Evolutionary conservation across 2,888 invertebrate species (phyloP).

Genomic region (Eupithecia abbreviata): DNA sequence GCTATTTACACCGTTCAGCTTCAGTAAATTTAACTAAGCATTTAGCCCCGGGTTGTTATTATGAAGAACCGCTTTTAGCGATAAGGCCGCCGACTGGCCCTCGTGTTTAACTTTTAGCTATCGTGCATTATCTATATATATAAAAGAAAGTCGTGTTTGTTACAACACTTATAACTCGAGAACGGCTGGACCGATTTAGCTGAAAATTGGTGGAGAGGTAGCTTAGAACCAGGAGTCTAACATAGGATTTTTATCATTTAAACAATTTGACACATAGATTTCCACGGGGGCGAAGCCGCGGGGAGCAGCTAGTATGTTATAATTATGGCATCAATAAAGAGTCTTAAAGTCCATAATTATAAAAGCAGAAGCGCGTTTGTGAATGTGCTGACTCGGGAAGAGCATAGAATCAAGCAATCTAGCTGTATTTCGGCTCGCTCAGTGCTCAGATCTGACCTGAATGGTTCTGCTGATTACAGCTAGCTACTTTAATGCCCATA

Average conservation of each 20-base stretch:
- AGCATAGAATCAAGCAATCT: background rate
- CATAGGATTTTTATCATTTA: no score
- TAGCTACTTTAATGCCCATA: background rate
- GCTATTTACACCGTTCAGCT: background rate
- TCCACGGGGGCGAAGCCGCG: no score
- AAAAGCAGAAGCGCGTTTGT: background rate
- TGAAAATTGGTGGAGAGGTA: no score
- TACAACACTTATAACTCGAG: no score
- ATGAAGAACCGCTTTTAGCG: background rate
- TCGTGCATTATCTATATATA: no score
- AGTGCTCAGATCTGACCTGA: background rate
- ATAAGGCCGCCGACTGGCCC: background rate
- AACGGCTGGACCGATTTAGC: no score
- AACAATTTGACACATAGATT: no score
- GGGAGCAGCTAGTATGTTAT: no score
- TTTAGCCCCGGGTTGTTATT: background rate
- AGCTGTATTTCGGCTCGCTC: background rate
- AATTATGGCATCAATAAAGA: background rate
- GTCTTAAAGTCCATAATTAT: background rate
- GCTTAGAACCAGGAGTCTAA: no score
- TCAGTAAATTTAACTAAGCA: background rate
- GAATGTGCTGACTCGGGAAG: background rate
- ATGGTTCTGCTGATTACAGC: background rate
- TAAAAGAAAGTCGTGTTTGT: no score
- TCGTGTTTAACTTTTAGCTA: background rate